Conservation (phyloP, 2,888 invertebrate species). For the Pterostichus niger region DNA sequence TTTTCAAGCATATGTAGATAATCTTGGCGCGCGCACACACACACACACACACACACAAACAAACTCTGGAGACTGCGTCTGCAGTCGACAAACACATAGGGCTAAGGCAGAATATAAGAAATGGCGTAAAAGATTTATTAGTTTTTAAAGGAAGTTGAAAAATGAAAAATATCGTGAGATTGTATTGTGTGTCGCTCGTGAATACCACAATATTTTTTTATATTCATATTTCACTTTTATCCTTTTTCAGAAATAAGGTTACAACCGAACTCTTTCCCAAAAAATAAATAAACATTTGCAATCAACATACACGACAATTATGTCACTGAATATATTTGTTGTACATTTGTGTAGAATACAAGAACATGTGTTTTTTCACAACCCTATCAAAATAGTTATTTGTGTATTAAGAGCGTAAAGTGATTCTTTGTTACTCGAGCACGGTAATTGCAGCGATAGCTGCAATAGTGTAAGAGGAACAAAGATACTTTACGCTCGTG, state of each 20-base stretch:
- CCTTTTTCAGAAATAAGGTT: background rate
- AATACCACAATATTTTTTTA: slow-evolving; percentile 37
- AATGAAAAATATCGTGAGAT: slow-evolving; percentile 34
- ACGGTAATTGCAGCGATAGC: too few species aligned
- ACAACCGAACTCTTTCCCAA: background rate
- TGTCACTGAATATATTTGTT: too few species aligned
- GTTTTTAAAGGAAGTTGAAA: slow-evolving; percentile 52
- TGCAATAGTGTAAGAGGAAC: too few species aligned
- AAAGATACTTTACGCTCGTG: too few species aligned
- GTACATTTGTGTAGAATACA: too few species aligned
- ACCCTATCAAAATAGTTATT: too few species aligned
- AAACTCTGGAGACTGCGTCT: background rate
- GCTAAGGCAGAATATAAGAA: slow-evolving; percentile 20
- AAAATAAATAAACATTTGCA: too few species aligned
- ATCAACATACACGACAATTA: too few species aligned
- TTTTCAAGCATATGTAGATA: slow-evolving; percentile 13
- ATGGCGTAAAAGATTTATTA: slow-evolving; percentile 48
- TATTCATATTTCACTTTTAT: slow-evolving; percentile 22
- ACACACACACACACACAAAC: slow-evolving; percentile 5
- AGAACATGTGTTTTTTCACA: too few species aligned
- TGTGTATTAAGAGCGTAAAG: too few species aligned
- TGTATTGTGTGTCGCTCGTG: slow-evolving; percentile 16
- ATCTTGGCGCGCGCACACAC: slow-evolving; percentile 4
- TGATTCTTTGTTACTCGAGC: too few species aligned
- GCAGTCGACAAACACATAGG: too few species aligned